Base-by-base conservation (phyloP, 2,113 vertebrate species). In the Scytalopus superciliaris region DNA sequence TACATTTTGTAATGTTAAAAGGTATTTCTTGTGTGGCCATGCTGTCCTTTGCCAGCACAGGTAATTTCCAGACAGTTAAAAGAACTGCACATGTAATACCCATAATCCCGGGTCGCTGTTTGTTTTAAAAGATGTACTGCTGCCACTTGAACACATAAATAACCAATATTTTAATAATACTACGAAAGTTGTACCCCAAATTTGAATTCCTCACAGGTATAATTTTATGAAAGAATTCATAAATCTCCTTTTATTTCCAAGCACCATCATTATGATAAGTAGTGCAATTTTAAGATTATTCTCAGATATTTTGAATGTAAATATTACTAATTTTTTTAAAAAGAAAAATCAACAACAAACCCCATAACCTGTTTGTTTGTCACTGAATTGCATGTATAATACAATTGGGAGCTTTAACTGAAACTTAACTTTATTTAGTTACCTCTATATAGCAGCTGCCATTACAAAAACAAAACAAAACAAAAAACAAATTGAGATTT, bases 401-500 rank as follows among this genome's bases (percentile, higher is more conserved):
- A 28, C n/a, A 76, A 73, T 0, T 73, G 40, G 9, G 31, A 90
- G 16, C 33, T 92, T 83, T 50, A 86, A 52, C 1, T 35, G 18
- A 67, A 84, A 84, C 3, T n/a, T 75, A 14, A 19, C 67, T 91
- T 89, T 63, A 59, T 88, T 94, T 78, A 52, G 27, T 42, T 74
- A 84, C 14, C 17, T 62, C 35, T 12, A 52, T 31, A 11, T 39
- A 72, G 64, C 17, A 68, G 69, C 16, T 70, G 47, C 23, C 64
- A 67, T 81, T 57, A 82, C 56, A 78, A 64, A 70, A 63, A 55
- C 33, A 0, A 0, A 24, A 0, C 27, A 30, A 45, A 56, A 67
- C 59, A 53, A 33, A 0, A 0, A 23, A 0, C 30, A 30, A 50
- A 56, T 6, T 7, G 12, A 83, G 10, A 14, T 19, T 40, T 1